Conservation (phyloP, 2,888 invertebrate species). For the Catocala fraxini region DNA sequence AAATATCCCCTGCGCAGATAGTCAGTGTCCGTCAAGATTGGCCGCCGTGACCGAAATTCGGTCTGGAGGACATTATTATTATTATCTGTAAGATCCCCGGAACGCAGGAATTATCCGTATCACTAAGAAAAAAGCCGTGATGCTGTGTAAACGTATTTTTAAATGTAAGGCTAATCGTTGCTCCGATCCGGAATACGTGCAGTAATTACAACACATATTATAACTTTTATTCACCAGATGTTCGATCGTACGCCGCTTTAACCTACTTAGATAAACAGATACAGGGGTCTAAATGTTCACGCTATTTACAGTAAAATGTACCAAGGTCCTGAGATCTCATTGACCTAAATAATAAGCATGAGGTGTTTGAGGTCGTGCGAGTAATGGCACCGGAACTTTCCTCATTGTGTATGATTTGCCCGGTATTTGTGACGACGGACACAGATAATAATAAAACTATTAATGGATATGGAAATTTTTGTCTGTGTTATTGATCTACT, state of each 20-base stretch:
- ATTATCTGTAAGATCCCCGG: too few species aligned
- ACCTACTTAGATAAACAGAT: constrained; percentile 78
- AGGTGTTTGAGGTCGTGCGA: constrained; percentile 27
- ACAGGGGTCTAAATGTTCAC: constrained; percentile 58
- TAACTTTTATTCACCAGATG: constrained; percentile 6
- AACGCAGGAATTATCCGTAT: too few species aligned
- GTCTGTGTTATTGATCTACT: too few species aligned
- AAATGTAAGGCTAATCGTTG: constrained; percentile 3
- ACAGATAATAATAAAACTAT: too few species aligned
- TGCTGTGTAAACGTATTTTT: too few species aligned
- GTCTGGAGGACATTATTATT: too few species aligned
- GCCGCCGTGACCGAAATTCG: too few species aligned
- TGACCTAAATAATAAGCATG: constrained; percentile 68
- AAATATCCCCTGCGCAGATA: too few species aligned
- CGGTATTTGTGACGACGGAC: neutral
- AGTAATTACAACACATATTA: neutral
- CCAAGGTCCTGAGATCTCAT: constrained; percentile 76
- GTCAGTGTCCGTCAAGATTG: too few species aligned
- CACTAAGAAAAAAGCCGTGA: too few species aligned
- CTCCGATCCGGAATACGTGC: constrained; percentile 48
- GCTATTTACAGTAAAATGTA: constrained; percentile 60
- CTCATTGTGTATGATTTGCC: constrained; percentile 12
- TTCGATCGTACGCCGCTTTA: constrained; percentile 47
- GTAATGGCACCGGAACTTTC: constrained; percentile 22
- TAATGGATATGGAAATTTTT: too few species aligned